Conservation (phyloP, 2,113 vertebrate genomes). For the Prolemur simus region DNA sequence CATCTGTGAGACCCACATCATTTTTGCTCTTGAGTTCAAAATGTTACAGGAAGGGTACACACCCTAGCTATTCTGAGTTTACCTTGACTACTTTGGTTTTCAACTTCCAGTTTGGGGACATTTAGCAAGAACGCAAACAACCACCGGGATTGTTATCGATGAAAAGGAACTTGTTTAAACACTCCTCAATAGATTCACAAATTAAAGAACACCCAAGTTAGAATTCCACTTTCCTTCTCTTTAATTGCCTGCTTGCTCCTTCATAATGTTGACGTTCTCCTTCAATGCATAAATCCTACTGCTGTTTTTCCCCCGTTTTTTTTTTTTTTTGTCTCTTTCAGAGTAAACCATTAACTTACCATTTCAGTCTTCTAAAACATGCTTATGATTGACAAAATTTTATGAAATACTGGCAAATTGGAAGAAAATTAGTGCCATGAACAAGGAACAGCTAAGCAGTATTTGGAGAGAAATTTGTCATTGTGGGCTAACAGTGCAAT, state of each 20-base stretch:
- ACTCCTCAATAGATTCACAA: constrained; percentile 61
- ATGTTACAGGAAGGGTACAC: accelerated
- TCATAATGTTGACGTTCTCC: constrained; percentile 64
- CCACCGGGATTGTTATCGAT: constrained; percentile 49
- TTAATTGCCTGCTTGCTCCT: constrained; percentile 68
- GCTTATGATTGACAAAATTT: constrained; percentile 72
- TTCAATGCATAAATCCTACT: constrained; percentile 65
- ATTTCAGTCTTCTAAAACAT: constrained; percentile 70
- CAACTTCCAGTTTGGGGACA: not conserved
- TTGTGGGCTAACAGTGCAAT: constrained; percentile 63
- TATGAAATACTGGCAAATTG: constrained; percentile 69
- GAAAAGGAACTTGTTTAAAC: constrained; percentile 54
- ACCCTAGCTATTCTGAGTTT: accelerated
- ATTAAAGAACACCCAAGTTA: constrained; percentile 21
- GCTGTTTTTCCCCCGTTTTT: constrained; percentile 62
- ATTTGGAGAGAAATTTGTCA: constrained; percentile 66
- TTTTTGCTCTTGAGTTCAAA: not conserved
- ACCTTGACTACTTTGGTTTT: not conserved
- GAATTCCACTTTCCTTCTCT: constrained; percentile 60
- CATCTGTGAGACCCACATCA: not conserved
- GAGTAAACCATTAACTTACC: constrained; percentile 76
- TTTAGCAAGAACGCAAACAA: constrained; percentile 28
- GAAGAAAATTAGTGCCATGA: constrained; percentile 68
- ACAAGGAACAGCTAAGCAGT: constrained; percentile 45
- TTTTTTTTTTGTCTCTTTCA: constrained; percentile 64